These are phyloP conservation scores for Brachynemurus nebulosus DNA, from an alignment of 2,888 invertebrate species.

Conservation along the genomic window DNA sequence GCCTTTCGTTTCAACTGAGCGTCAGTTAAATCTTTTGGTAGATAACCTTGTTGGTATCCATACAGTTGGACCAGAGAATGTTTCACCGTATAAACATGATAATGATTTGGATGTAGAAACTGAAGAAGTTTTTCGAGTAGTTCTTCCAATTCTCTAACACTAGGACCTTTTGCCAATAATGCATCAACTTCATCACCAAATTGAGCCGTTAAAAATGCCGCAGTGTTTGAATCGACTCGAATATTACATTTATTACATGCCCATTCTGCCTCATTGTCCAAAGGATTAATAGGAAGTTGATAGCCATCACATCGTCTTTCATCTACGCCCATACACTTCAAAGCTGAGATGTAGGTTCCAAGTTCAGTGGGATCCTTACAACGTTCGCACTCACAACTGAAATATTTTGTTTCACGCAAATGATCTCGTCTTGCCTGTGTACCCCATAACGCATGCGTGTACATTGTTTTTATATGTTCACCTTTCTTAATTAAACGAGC, in stretches of 20 bases:
- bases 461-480: constrained; percentile 67
- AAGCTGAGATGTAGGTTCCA: constrained; percentile 56
- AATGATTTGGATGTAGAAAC: constrained; percentile 73
- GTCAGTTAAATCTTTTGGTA: constrained; percentile 37
- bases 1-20: constrained; percentile 50
- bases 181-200: constrained; percentile 51
- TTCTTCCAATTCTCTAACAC: constrained; percentile 44
- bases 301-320: constrained; percentile 45
- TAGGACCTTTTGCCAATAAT: constrained; percentile 37
- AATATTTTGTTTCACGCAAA: constrained; percentile 64
- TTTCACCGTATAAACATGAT: constrained; percentile 65
- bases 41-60: constrained; percentile 51
- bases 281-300: constrained; percentile 55
- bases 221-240: constrained; percentile 47
- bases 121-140: constrained; percentile 53
- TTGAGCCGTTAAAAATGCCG: constrained; percentile 49
- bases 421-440: constrained; percentile 69
- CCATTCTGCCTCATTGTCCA: constrained; percentile 62
- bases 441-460: constrained; percentile 79
- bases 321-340: constrained; percentile 45
- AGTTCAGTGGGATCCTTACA: constrained; percentile 72
- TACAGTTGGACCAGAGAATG: constrained; percentile 72
- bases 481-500: constrained; percentile 53
- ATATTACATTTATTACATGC: constrained; percentile 56
- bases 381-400: constrained; percentile 55